Evolutionary conservation across 2,888 invertebrate genomes (phyloP).

Genomic region (Scaptodrosophila latifasciaeformis): DNA sequence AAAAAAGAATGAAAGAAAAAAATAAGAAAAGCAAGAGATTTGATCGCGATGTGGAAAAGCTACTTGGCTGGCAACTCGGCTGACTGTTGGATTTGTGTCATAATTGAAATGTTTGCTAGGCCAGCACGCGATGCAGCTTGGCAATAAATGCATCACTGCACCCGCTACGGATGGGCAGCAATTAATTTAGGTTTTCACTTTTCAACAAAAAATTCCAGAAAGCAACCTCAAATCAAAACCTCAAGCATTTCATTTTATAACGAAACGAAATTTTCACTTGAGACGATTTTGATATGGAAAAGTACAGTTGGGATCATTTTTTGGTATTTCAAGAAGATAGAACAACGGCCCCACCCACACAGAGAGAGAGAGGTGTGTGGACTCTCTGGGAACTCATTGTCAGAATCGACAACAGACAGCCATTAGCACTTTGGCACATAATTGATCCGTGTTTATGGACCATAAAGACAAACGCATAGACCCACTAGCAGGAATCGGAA

Average conservation of each 20-base stretch:
- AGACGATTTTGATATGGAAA: too few relatives aligned
- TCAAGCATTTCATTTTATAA: too few relatives aligned
- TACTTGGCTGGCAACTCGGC: background rate
- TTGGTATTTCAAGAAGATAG: too few relatives aligned
- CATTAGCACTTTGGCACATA: constrained; percentile 73
- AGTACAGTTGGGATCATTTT: too few relatives aligned
- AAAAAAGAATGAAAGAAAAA: constrained; percentile 2
- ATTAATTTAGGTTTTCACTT: constrained; percentile 65
- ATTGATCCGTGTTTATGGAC: constrained; percentile 69
- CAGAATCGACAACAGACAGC: constrained; percentile 70
- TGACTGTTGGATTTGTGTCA: constrained; percentile 61
- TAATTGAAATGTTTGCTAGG: constrained; percentile 51
- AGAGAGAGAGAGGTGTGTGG: too few relatives aligned
- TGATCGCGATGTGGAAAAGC: constrained; percentile 20
- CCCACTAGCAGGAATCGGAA: constrained; percentile 13
- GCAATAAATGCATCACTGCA: constrained; percentile 2
- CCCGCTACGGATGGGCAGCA: constrained; percentile 19
- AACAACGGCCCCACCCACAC: too few relatives aligned
- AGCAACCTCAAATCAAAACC: too few relatives aligned
- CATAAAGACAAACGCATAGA: constrained; percentile 61
- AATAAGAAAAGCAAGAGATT: constrained; percentile 18
- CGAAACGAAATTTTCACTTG: too few relatives aligned
- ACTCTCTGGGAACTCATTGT: too few relatives aligned
- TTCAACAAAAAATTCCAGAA: too few relatives aligned
- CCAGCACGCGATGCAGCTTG: constrained; percentile 40